Conservation (phyloP, 2,888 invertebrate species). For the Acrobasis suavella region DNA sequence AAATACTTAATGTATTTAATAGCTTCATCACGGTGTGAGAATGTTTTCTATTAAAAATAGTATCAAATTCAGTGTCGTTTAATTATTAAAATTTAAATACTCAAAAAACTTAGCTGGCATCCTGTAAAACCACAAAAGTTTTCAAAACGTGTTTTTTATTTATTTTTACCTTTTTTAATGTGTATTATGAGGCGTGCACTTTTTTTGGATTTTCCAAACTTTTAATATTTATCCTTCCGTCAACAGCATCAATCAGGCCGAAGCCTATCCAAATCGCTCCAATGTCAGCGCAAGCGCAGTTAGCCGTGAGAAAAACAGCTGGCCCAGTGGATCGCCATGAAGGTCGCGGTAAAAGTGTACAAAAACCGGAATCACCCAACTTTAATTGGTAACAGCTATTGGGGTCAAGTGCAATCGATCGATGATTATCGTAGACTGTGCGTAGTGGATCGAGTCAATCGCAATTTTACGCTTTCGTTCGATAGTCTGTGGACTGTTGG, state of each 20-base stretch:
- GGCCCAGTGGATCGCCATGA: constrained; percentile 37
- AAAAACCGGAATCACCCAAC: constrained; percentile 49
- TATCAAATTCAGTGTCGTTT: too few relatives aligned
- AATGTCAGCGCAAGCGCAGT: constrained; percentile 43
- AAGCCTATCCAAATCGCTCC: constrained; percentile 40
- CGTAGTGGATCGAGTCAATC: constrained; percentile 15
- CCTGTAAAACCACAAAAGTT: too few relatives aligned
- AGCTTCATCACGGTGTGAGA: too few relatives aligned
- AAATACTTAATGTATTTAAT: too few relatives aligned
- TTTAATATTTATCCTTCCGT: neutral
- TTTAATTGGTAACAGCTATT: constrained; percentile 21
- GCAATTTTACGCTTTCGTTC: constrained; percentile 43
- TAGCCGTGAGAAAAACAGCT: constrained; percentile 50
- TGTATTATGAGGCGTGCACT: too few relatives aligned
- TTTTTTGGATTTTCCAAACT: too few relatives aligned
- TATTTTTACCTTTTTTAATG: too few relatives aligned
- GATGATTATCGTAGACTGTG: constrained; percentile 6
- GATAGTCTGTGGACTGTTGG: constrained; percentile 19
- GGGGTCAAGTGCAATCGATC: constrained; percentile 22
- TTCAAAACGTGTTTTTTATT: too few relatives aligned
- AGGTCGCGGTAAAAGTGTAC: constrained; percentile 68
- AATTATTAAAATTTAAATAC: too few relatives aligned
- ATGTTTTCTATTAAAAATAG: too few relatives aligned
- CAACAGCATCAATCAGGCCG: constrained; percentile 14
- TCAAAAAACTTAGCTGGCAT: too few relatives aligned